phyloP scores from a whole-genome alignment of 2,797 vertebrate genomes.

The Micromesistius poutassou region DNA sequence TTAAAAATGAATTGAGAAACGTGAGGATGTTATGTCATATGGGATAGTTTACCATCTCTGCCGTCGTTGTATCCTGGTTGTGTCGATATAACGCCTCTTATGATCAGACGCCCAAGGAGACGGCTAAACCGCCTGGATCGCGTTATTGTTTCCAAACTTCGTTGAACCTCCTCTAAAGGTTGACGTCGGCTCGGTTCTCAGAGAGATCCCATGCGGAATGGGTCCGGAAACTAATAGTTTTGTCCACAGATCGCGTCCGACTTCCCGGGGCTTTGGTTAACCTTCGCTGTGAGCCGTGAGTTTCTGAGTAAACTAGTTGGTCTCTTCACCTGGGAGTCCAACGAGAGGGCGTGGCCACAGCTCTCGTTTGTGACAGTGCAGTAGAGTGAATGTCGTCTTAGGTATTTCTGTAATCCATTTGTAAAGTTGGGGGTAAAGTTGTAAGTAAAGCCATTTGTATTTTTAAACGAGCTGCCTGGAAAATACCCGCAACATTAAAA shows the following conservation, averaged over 20 bases:
- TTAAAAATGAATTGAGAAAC: background rate
- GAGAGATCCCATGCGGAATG: background rate
- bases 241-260: background rate
- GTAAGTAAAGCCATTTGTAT: background rate
- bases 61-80: background rate
- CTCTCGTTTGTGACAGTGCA: background rate
- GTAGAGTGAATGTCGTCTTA: no score
- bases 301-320: background rate
- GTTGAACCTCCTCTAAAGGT: background rate
- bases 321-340: background rate
- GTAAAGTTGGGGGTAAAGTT: background rate
- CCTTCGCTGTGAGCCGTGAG: background rate
- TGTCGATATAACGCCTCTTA: background rate
- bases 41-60: background rate
- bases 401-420: background rate
- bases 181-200: background rate
- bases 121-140: background rate
- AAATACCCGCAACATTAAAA: background rate
- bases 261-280: background rate
- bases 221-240: background rate
- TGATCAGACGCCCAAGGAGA: background rate
- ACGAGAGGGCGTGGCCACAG: background rate
- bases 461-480: background rate
- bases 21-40: background rate
- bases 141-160: background rate